These are phyloP conservation scores for Pocillopora grandis DNA, from an alignment of 92 coral and sea anemone species.

Conservation along the genomic window DNA sequence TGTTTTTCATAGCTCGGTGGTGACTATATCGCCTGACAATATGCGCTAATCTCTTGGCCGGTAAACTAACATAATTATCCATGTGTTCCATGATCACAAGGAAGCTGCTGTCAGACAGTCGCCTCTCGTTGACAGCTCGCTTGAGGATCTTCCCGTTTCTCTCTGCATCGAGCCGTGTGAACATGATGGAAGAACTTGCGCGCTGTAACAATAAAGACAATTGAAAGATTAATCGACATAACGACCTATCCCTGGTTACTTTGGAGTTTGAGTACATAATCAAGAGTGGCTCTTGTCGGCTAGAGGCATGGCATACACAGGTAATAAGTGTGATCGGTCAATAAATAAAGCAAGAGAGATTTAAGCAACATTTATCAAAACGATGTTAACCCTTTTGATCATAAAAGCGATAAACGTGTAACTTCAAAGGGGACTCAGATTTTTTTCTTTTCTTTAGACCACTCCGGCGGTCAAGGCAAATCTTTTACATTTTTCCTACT, in stretches of 20 bases:
- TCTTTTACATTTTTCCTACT: not conserved
- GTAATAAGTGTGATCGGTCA: not conserved
- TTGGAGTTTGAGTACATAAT: not conserved
- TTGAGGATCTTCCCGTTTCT: slow-evolving; percentile 90
- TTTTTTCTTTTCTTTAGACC: no score
- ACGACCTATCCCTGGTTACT: not conserved
- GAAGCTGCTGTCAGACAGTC: slow-evolving; percentile 69
- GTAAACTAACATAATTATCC: slow-evolving; percentile 84
- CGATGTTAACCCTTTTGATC: no score
- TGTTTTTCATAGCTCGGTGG: slow-evolving; percentile 90
- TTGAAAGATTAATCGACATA: not conserved
- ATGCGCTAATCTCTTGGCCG: slow-evolving; percentile 81
- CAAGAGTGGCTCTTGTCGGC: no score
- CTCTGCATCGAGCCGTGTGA: slow-evolving; percentile 94
- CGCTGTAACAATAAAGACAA: slow-evolving; percentile 56
- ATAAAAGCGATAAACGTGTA: no score
- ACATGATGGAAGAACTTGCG: slow-evolving; percentile 86
- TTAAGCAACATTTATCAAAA: no score
- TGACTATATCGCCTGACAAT: slow-evolving; percentile 88
- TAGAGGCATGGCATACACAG: no score
- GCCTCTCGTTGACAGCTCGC: slow-evolving; percentile 86
- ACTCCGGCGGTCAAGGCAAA: no score
- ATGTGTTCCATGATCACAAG: slow-evolving; percentile 65
- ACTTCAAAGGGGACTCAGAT: no score
- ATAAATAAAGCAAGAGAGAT: no score